Evolutionary conservation across 2,797 vertebrate species (phyloP), one percentile per base, ranked within the genome.

Genomic region (Acanthurus leucopareius): DNA sequence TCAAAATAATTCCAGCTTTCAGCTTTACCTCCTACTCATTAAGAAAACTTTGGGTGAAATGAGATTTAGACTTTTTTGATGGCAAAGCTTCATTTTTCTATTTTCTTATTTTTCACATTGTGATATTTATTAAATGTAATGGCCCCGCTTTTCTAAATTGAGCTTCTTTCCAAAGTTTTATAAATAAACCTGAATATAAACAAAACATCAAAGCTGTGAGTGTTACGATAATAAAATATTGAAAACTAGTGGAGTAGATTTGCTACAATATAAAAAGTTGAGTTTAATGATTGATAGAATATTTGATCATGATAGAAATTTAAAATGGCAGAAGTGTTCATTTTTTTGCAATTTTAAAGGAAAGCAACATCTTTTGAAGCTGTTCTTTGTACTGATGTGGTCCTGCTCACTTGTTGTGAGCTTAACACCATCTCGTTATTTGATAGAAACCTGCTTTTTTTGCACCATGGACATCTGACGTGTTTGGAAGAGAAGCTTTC

Each of bases 121-220:
- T 82, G 80, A 85, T 76, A 75, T 75, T 83, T 64, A 87, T 89
- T 76, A 69, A 75, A 72, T 47, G 16, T 71, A 90, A 89, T 88
- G 80, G 69, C 44, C 35, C 51, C 28, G 51, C 54, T 64, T 56
- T 57, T 47, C 47, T 13, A 69, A 73, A 72, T 60, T 58, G 15
- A 75, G 53, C 28, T 60, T 38, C 54, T 52, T 57, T 54, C 54
- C 54, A 56, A 57, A 70, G 61, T 61, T 44, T 56, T 28, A 66
- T 5, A 38, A 61, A 15, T 5, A 42, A 66, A 64, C 38, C 60
- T 54, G 47, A 51, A 68, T 48, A 69, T 65, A 44, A 78, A 73
- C 20, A 42, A 40, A 42, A 54, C 45, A 48, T 75, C 52, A 67
- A 60, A 64, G 28, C 35, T 61, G 59, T 28, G 16, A 42, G 38